Evolutionary conservation across 2,797 vertebrate genomes (phyloP), one percentile per base, ranked within the genome.

Genomic region (Anableps anableps): DNA sequence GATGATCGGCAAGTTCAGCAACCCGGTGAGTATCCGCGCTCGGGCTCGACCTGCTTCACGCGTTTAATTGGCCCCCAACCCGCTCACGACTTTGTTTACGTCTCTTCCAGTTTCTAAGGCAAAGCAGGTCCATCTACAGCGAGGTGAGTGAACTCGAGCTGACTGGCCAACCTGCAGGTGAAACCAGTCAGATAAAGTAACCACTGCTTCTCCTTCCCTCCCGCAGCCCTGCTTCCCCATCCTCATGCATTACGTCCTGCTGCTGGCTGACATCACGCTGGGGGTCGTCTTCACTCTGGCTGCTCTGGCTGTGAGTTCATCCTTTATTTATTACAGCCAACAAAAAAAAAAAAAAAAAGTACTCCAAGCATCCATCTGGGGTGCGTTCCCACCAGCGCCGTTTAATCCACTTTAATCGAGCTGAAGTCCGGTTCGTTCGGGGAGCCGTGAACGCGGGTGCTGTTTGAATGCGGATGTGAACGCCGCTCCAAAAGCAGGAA

Each of bases 141-240:
- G 9, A 53, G 76, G 76, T 77, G 7, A 77, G 76, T 77, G 29
- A 38, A 21, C 3, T 3, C 4, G 34, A 16, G 17, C 21, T 23
- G 10, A 31, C 14, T 31, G 19, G 41, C 19, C 64, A 41, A 26
- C 36, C 11, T 66, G 21, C 0, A 1, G 13, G 43, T 34, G 17
- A 21, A 7, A 47, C 1, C 0, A 31, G 19, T 29, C 45, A 16
- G 43, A 48, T 71, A 29, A 31, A 48, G 4, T 66, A n/a, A 76
- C 21, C 7, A 2, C 21, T 26, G 29, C 19, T 23, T 66, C 21
- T 36, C 11, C 64, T 66, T 48, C 43, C 11, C 21, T 9, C 23
- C 58, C 31, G 5, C 50, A 78, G 76, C 66, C 76, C 51, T 78
- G 76, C 41, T 58, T 72, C 50, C 76, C 76, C 66, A 45, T 72